Conservation (phyloP, 2,113 vertebrate species). For the Albula goreensis region DNA sequence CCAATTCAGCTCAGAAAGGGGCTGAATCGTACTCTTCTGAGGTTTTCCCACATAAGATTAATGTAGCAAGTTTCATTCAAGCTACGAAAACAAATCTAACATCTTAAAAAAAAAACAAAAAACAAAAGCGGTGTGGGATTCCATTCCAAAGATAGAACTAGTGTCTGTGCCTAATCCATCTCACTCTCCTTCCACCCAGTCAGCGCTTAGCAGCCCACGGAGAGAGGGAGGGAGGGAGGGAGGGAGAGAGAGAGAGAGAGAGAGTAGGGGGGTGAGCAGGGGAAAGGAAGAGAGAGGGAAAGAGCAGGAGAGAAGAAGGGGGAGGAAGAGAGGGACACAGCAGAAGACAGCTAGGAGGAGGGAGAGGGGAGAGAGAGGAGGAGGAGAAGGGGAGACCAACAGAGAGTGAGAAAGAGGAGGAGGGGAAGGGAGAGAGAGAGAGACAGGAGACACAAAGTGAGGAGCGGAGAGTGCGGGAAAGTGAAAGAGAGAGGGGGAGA, state of each 20-base stretch:
- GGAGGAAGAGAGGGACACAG: not conserved
- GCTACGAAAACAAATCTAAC: not conserved
- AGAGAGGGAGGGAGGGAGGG: not conserved
- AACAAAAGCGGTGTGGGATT: not conserved
- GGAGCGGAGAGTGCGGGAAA: not conserved
- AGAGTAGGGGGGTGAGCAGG: not conserved
- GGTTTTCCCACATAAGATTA: not conserved
- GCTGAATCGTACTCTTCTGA: not conserved
- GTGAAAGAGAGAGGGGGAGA: not conserved
- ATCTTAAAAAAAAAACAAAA: not conserved
- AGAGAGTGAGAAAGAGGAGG: not conserved
- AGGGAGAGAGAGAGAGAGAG: not conserved
- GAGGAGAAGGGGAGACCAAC: not conserved
- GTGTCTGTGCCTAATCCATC: constrained; percentile 7
- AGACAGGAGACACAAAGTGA: not conserved
- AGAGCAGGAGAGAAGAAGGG: not conserved
- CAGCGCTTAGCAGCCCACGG: not conserved
- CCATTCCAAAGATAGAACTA: constrained; percentile 4
- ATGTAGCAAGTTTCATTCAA: not conserved
- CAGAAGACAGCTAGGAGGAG: not conserved
- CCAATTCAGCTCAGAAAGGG: not conserved
- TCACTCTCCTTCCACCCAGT: not conserved
- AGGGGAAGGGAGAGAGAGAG: not conserved
- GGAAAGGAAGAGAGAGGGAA: not conserved
- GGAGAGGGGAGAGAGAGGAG: not conserved